Percentiles rank a stretch among this genome's conserved stretches.
phyloP scores from a whole-genome alignment of 2,797 vertebrate genomes.

The Scarus forsteni region DNA sequence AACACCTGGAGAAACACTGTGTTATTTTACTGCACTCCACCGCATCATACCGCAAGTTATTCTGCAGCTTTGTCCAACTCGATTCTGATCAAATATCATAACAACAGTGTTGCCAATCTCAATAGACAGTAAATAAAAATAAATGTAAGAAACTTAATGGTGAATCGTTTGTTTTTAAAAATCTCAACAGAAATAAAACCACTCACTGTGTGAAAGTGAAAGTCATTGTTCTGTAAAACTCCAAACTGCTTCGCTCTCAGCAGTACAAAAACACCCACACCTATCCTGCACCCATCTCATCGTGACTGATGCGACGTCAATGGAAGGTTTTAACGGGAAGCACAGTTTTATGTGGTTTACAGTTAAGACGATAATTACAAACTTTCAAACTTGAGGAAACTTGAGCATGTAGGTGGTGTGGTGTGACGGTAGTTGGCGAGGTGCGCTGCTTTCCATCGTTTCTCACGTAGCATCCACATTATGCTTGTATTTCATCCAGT shows the following conservation, averaged over 20 bases:
- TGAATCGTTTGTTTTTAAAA: neutral
- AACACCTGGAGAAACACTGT: no score
- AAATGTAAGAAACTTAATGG: no score
- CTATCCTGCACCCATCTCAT: slow-evolving; percentile 33
- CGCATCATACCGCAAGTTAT: no score
- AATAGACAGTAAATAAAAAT: no score
- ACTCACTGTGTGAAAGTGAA: neutral
- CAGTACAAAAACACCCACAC: slow-evolving; percentile 46
- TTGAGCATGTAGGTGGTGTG: slow-evolving; percentile 71
- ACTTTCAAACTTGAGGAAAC: slow-evolving; percentile 73
- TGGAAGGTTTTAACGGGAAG: slow-evolving; percentile 65
- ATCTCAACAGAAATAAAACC: neutral
- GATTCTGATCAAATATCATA: no score
- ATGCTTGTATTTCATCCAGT: slow-evolving; percentile 73
- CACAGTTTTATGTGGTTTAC: slow-evolving; percentile 70
- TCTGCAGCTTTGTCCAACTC: no score
- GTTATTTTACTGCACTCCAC: no score
- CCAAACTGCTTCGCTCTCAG: slow-evolving; percentile 9
- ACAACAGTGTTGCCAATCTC: no score
- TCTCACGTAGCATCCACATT: slow-evolving; percentile 75
- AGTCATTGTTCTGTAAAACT: neutral
- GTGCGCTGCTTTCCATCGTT: slow-evolving; percentile 78
- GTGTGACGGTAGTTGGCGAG: slow-evolving; percentile 77
- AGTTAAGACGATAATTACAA: slow-evolving; percentile 77
- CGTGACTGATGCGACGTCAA: slow-evolving; percentile 53